Conservation (phyloP, 1,140 invertebrate genomes). For the Drosophila bocqueti region DNA sequence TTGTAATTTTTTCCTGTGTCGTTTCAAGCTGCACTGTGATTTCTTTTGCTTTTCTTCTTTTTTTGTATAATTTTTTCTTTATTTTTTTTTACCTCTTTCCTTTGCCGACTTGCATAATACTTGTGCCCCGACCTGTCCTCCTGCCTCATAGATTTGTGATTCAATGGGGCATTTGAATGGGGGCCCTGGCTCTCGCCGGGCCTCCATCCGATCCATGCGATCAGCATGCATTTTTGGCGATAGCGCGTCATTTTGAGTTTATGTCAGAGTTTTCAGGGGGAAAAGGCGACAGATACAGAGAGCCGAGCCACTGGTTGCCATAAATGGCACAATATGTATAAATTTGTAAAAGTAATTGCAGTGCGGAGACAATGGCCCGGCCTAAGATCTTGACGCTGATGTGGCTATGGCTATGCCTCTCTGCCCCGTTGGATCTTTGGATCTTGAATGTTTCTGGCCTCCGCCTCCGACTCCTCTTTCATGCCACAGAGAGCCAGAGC, state of each 20-base stretch:
- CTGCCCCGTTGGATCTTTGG: conserved; percentile 4
- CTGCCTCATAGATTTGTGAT: conserved; percentile 71
- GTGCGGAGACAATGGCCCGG: conserved; percentile 62
- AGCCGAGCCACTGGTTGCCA: conserved; percentile 68
- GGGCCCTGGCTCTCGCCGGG: conserved; percentile 9
- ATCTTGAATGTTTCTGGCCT: conserved; percentile 12
- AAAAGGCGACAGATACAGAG: conserved; percentile 35
- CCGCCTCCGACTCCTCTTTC: not conserved
- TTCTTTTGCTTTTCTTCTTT: conserved; percentile 17
- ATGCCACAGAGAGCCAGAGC: conserved; percentile 31
- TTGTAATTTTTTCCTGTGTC: not conserved
- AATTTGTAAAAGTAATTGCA: conserved; percentile 85
- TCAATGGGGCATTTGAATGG: conserved; percentile 78
- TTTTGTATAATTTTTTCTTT: not conserved
- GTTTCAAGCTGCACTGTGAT: conserved; percentile 29
- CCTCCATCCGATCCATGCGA: conserved; percentile 50
- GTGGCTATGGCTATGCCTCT: conserved; percentile 13
- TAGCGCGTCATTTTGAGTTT: conserved; percentile 78
- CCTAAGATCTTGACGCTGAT: conserved; percentile 59
- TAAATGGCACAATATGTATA: conserved; percentile 84
- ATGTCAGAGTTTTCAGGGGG: conserved; percentile 55
- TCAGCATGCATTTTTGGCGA: conserved; percentile 82
- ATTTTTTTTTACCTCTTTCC: conserved; percentile 12
- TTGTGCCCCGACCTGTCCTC: not conserved
- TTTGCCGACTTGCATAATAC: conserved; percentile 66